phyloP scores from a whole-genome alignment of 1,140 invertebrate genomes.

The Steinernema feltiae region DNA sequence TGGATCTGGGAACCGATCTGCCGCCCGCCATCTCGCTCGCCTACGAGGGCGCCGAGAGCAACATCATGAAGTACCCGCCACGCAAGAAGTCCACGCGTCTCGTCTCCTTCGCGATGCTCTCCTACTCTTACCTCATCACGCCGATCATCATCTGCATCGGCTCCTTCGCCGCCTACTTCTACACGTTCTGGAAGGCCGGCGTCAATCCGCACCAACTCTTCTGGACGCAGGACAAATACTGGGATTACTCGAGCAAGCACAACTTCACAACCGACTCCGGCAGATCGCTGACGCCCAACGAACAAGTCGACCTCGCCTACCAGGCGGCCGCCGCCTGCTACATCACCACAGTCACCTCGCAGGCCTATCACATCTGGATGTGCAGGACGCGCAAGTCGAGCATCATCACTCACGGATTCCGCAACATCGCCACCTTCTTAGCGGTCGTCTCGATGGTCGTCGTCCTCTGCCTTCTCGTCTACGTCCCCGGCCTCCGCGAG shows the following conservation, averaged over 20 bases:
- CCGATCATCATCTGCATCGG: conserved; percentile 29
- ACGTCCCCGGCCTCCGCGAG: conserved; percentile 30
- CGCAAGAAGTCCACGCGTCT: conserved; percentile 28
- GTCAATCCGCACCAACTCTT: conserved; percentile 29
- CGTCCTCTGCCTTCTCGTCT: conserved; percentile 29
- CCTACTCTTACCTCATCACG: conserved; percentile 37
- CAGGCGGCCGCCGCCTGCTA: conserved; percentile 36
- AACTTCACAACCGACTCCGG: conserved; percentile 25
- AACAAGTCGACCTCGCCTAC: conserved; percentile 29
- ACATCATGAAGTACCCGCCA: conserved; percentile 53
- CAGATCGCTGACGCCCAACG: conserved; percentile 18
- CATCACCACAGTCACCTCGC: conserved; percentile 31
- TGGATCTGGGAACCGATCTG: conserved; percentile 37
- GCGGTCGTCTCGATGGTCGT: conserved; percentile 34
- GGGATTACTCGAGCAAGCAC: neutral
- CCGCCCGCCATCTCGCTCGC: conserved; percentile 47
- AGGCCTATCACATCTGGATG: conserved; percentile 38
- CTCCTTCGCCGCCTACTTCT: conserved; percentile 28
- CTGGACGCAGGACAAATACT: neutral
- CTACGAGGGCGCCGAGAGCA: conserved; percentile 52
- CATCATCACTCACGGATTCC: conserved; percentile 30
- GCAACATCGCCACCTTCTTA: conserved; percentile 26
- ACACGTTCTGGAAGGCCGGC: conserved; percentile 28
- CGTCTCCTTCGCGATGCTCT: conserved; percentile 34
- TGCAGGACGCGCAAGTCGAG: conserved; percentile 31